phyloP scores from a whole-genome alignment of 2,797 vertebrate species.

The Cyclura pinguis region DNA sequence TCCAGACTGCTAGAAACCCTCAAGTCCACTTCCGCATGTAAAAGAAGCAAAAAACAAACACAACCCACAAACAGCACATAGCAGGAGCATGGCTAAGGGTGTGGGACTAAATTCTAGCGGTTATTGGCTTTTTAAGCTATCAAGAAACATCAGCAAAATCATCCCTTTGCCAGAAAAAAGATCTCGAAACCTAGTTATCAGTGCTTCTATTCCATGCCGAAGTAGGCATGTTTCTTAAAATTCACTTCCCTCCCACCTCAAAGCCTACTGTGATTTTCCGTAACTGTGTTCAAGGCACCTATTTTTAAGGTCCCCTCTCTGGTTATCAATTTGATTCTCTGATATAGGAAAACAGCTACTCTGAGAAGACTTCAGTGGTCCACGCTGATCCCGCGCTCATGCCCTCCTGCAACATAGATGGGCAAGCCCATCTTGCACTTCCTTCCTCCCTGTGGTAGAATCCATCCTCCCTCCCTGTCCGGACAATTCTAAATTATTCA shows the following conservation, averaged over 20 bases:
- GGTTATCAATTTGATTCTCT: not conserved
- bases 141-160: not conserved
- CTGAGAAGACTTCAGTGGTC: not conserved
- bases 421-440: not conserved
- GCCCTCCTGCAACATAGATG: not conserved
- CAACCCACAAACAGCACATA: not conserved
- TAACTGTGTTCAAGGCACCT: not conserved
- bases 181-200: not conserved
- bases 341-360: not conserved
- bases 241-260: not conserved
- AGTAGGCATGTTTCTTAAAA: too few relatives aligned
- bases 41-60: not conserved
- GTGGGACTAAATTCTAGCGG: too few relatives aligned
- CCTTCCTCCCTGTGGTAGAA: slow-evolving; percentile 38
- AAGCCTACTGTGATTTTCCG: not conserved
- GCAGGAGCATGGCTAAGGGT: not conserved
- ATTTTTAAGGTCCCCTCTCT: not conserved
- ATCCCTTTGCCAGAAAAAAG: not conserved
- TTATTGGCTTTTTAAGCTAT: not conserved
- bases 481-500: slow-evolving; percentile 60
- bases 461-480: slow-evolving; percentile 57
- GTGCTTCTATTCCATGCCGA: not conserved
- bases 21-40: not conserved
- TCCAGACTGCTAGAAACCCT: not conserved
- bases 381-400: not conserved